Base-by-base conservation (phyloP, 2,797 vertebrate genomes). In the Vespertilio murinus region DNA sequence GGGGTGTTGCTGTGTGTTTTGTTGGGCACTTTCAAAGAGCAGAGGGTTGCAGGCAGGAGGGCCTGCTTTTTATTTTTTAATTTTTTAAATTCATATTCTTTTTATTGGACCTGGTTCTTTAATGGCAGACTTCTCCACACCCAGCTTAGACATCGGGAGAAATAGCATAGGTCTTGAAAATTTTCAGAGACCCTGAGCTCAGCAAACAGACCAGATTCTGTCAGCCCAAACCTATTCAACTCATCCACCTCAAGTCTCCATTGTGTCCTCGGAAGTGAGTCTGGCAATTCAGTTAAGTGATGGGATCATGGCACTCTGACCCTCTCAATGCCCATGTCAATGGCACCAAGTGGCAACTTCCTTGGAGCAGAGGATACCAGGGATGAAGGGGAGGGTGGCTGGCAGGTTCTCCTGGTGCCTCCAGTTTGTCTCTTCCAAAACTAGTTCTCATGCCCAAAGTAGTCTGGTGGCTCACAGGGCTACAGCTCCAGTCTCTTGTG, bases 401-500 rank as follows among this genome's bases (percentile, higher is more conserved):
- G 93, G 71, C 42, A 73, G 18, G 0, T 0, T 49, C 70, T 87
- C 92, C 79, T 80, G 56, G 81, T 88, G 81, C 75, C 33, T 33
- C 35, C 80, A 56, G 65, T 59, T 94, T 69, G 82, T 94, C 92
- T 93, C 86, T 96, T 84, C 73, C 96, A 95, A 85, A 79, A 86
- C 81, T 83, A 45, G 52, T 96, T 97, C 96, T 97, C 96, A 95
- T 94, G 96, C 90, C 49, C 49, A 67, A 74, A 85, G 88, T 70
- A 81, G 79, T 91, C 96, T 96, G 0, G 0, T 96, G 96, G 0
- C 87, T 93, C 83, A 22, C 0, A 0, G 95, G 96, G 92, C 93
- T 97, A 94, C 78, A 96, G 88, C 96, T 97, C 0, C 0, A 47
- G 86, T 96, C 97, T 97, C 94, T 78, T 86, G 90, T 94, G 94